Conservation (phyloP, 2,113 vertebrate species). For the Brachypteracias leptosomus region DNA sequence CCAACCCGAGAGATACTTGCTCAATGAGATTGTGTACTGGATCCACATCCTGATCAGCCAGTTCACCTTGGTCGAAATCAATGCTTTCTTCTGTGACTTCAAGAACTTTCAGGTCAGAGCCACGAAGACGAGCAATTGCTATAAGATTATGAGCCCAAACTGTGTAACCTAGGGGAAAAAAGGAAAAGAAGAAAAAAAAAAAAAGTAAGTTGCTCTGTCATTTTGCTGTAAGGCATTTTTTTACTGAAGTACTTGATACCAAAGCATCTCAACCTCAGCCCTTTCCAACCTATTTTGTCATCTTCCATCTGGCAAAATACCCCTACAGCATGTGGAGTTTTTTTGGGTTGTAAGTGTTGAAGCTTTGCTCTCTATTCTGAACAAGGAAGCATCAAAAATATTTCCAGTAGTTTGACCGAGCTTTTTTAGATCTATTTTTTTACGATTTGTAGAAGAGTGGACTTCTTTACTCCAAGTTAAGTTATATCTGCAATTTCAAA, state of each 20-base stretch:
- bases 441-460: not conserved
- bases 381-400: not conserved
- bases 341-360: not conserved
- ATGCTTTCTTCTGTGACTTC: conserved; percentile 98
- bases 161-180: conserved; percentile 83
- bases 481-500: not conserved
- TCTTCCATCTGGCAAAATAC: not conserved
- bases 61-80: conserved; percentile 95
- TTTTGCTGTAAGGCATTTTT: not conserved
- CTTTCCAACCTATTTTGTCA: not conserved
- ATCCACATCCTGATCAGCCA: conserved; percentile 89
- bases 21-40: conserved; percentile 95
- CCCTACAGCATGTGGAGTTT: not conserved
- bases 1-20: conserved; percentile 93
- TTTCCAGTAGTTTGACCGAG: not conserved
- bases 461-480: not conserved
- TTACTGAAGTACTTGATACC: not conserved
- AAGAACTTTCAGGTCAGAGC: conserved; percentile 90
- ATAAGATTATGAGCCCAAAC: conserved; percentile 98
- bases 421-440: not conserved
- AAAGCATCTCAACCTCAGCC: not conserved
- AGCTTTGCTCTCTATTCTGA: not conserved
- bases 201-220: not conserved
- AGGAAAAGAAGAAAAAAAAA: not conserved
- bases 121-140: conserved; percentile 95